Evolutionary conservation across 2,113 vertebrate genomes (phyloP), one percentile per base, ranked within the genome.

Genomic region (Mionectes macconnelli): DNA sequence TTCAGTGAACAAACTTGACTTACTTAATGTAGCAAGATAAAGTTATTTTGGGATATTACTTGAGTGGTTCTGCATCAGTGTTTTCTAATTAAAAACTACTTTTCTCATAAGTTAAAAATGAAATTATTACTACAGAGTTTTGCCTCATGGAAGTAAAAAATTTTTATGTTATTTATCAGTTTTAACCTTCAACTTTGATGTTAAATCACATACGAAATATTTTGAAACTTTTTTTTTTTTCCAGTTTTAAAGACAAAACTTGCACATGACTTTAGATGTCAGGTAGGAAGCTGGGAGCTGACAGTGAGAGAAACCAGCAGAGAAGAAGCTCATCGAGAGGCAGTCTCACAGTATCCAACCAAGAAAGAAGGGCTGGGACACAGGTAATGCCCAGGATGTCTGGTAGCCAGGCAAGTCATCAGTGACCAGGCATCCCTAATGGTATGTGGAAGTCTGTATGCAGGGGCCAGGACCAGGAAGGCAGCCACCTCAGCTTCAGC

Each of bases 391-490:
- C 7, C 14, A 57, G 14, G 2, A 0, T 47, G 8, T 12, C 67
- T 28, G 24, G 35, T 50, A 23, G 9, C 11, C 21, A 40, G 16
- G 18, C 24, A 80, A 66, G 9, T 19, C 22, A 23, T 66, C 28
- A 30, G 25, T 53, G 22, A 53, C 12, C 8, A 53, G 17, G 3
- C 1, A 44, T 8, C 24, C 11, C 28, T 59, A 16, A 50, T 5
- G 10, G 12, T 6, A 3, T 4, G 5, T 1, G 0, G 1, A 84
- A 45, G 8, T 44, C 35, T 85, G 6, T 40, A 12, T 12, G 53
- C 2, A 0, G 0, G 1, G 5, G 4, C 20, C 25, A 45, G 4
- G 52, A 5, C 18, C 15, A 14, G 39, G 30, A 18, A 3, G 3
- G 5, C 9, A 77, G 6, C 5, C 42, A 14, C 7, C 18, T 63